A percentile compares a stretch with the other conserved stretches of the same genome.
phyloP scores from a whole-genome alignment of 1,140 invertebrate genomes.

The Phymorhynchus buccinoides region DNA sequence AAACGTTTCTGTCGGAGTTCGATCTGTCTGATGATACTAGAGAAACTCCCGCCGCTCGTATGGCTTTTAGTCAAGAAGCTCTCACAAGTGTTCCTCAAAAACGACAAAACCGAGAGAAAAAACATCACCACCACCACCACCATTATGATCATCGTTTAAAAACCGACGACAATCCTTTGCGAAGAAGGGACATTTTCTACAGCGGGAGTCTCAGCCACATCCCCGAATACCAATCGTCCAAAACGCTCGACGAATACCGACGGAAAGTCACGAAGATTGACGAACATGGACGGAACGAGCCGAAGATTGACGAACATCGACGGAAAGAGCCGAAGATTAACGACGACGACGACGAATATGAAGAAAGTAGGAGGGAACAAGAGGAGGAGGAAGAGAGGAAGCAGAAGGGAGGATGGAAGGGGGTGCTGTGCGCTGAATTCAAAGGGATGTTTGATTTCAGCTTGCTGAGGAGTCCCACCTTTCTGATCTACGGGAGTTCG shows the following conservation, averaged over 20 bases:
- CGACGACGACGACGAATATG: neutral
- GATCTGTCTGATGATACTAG: neutral
- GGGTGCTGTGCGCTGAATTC: slow-evolving; percentile 36
- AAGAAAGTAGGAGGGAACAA: slow-evolving; percentile 13
- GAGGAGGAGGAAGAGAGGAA: slow-evolving; percentile 3
- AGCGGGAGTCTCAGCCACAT: slow-evolving; percentile 58
- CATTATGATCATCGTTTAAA: neutral
- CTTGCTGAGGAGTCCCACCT: slow-evolving; percentile 89
- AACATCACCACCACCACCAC: slow-evolving; percentile 19
- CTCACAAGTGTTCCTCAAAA: neutral
- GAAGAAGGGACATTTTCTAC: slow-evolving; percentile 61
- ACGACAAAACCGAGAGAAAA: neutral
- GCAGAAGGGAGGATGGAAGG: neutral
- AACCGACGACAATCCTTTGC: slow-evolving; percentile 47
- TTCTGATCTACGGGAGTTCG: slow-evolving; percentile 88
- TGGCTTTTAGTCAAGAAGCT: slow-evolving; percentile 53
- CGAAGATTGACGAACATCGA: neutral
- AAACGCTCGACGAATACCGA: slow-evolving; percentile 20
- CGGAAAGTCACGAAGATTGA: slow-evolving; percentile 19
- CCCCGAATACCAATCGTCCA: slow-evolving; percentile 36
- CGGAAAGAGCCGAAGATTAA: neutral
- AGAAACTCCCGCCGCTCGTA: slow-evolving; percentile 19
- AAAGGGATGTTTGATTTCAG: slow-evolving; percentile 72
- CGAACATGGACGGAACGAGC: neutral
- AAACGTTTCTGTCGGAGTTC: slow-evolving; percentile 22